Evolutionary conservation across 2,113 vertebrate genomes (phyloP), one percentile per base, ranked within the genome.

Genomic region (Hydrolagus affinis): DNA sequence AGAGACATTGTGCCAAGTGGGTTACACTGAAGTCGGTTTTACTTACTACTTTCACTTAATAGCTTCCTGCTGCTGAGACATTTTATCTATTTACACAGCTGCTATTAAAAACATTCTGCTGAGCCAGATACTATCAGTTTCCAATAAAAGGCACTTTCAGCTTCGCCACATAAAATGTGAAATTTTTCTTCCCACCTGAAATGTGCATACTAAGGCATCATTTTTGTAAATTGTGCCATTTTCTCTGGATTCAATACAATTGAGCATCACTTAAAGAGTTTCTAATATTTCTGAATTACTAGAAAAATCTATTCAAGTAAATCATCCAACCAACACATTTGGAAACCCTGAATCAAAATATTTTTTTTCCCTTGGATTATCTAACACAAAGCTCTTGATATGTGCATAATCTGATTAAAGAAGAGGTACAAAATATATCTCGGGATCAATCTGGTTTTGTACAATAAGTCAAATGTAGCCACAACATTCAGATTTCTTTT

Each of bases 31-130:
- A 44, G 44, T 44, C 44, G 6, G 44, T 44, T 44, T 44, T 44
- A 44, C 44, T 44, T 44, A 44, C 1, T 44, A 44, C 44, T 44
- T 44, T 44, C 44, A 44, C 44, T 44, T 44, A 44, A 44, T 44
- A 44, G 44, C 44, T 44, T 44, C 6, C 44, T 44, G 44, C 44
- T 44, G 44, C 44, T 44, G 1, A 44, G 44, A 44, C 44, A 44
- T 44, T 44, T 44, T 44, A 44, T 44, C n/a, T 56, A 56, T 75
- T 75, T 75, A 75, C 32, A 19, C 17, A 75, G 73, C 32, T 56
- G 17, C 32, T 3, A 75, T 75, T 56, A 75, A 75, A 44, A 75
- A 75, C 56, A 56, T 75, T 56, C 73, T 75, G 73, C 73, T 56
- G 32, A 19, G 8, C 17, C 21, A 75, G 19, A 56, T 75, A 57